These are phyloP conservation scores for Drosophila auraria DNA, from an alignment of 1,140 invertebrate species.

Conservation along the genomic window DNA sequence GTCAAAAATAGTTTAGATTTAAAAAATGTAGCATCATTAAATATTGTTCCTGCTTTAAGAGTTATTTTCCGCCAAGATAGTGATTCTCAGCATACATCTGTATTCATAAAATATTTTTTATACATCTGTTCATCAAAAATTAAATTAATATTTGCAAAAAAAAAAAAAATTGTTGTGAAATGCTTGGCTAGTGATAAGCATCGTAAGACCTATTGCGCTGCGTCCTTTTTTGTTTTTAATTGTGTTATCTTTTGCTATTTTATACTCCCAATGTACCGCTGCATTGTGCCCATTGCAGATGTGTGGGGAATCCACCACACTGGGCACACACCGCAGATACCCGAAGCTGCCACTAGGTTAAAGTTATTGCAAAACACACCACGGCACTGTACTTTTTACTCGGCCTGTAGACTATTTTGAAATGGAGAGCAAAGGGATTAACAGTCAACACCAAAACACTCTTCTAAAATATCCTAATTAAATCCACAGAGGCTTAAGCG, in stretches of 20 bases:
- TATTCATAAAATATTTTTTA: no score
- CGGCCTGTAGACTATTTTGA: conserved; percentile 51
- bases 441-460: conserved; percentile 21
- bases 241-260: conserved; percentile 38
- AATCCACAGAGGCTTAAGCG: conserved; percentile 43
- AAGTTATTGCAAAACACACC: conserved; percentile 58
- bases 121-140: neutral
- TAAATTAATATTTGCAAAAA: no score
- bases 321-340: conserved; percentile 22
- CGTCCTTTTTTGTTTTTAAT: conserved; percentile 11
- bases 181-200: no score
- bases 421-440: conserved; percentile 59
- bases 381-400: conserved; percentile 80
- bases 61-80: no score
- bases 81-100: neutral
- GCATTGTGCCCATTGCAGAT: conserved; percentile 58
- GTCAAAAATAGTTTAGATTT: neutral
- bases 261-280: conserved; percentile 46
- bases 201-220: neutral
- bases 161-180: neutral
- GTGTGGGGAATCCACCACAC: conserved; percentile 57
- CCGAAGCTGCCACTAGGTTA: conserved; percentile 54
- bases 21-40: neutral
- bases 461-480: conserved; percentile 15
- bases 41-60: neutral